These are phyloP conservation scores for Clarias laeviceps DNA, from an alignment of 2,797 vertebrate genomes.

Conservation along the genomic window DNA sequence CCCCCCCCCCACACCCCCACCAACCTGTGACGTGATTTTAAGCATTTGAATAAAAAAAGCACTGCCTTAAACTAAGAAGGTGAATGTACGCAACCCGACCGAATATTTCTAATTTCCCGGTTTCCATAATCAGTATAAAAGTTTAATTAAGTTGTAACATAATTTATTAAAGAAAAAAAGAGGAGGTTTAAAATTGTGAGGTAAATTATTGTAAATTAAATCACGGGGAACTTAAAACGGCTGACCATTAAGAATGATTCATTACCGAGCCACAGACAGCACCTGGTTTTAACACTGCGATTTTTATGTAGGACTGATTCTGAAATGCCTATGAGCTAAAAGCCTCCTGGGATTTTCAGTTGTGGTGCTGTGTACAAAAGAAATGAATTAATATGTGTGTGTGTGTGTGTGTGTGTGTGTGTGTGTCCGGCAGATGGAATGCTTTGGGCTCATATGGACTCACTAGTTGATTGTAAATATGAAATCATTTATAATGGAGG, in stretches of 20 bases:
- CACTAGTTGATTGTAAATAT: constrained; percentile 41
- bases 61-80: not conserved
- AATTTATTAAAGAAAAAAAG: not conserved
- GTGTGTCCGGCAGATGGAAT: constrained; percentile 27
- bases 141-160: no score
- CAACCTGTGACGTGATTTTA: not conserved
- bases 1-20: no score
- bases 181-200: not conserved
- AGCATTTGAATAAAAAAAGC: not conserved
- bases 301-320: constrained; percentile 25
- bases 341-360: constrained; percentile 23
- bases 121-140: not conserved
- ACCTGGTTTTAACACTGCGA: not conserved
- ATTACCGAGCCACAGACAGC: not conserved
- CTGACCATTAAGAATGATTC: not conserved
- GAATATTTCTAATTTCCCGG: no score
- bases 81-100: no score
- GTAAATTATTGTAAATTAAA: not conserved
- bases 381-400: not conserved
- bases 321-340: constrained; percentile 24
- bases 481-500: not conserved
- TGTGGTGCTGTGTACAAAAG: not conserved
- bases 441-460: constrained; percentile 34
- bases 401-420: not conserved
- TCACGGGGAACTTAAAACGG: not conserved